Percentiles rank a stretch among this genome's conserved stretches.
Evolutionary conservation across 2,888 invertebrate species (phyloP).

Genomic region (Acronicta aceris): DNA sequence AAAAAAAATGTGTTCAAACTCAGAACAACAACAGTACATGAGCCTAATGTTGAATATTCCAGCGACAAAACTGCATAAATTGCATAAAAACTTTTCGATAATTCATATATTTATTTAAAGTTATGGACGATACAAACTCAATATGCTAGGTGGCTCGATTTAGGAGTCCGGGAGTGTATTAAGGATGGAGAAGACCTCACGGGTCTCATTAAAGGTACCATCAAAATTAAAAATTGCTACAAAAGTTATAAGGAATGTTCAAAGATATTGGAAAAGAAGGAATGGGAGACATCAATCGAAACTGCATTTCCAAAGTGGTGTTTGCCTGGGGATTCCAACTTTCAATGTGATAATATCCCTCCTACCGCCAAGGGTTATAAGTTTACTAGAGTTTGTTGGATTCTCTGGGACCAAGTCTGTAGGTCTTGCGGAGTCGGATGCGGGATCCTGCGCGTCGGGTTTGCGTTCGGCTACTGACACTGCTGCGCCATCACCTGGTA

Average conservation of each 20-base stretch:
- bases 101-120: no score
- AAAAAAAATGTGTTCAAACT: no score
- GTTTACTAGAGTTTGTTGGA: slow-evolving; percentile 97
- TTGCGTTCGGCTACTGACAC: slow-evolving; percentile 94
- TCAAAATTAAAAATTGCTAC: slow-evolving; percentile 97
- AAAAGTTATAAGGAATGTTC: slow-evolving; percentile 97
- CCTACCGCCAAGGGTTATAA: slow-evolving; percentile 95
- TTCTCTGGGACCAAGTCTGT: slow-evolving; percentile 96
- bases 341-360: slow-evolving; percentile 98
- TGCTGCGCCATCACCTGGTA: slow-evolving; percentile 96
- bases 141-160: no score
- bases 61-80: no score
- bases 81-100: no score
- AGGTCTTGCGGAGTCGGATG: slow-evolving; percentile 93
- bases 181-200: slow-evolving; percentile 98
- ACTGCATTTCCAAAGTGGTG: slow-evolving; percentile 95
- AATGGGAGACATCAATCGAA: slow-evolving; percentile 92
- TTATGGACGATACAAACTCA: no score
- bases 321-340: slow-evolving; percentile 97
- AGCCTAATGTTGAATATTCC: no score
- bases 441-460: slow-evolving; percentile 92
- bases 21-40: no score
- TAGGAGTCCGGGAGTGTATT: no score
- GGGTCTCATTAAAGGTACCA: slow-evolving; percentile 97
- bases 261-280: slow-evolving; percentile 93